Conservation (phyloP, 2,113 vertebrate species). For the Mesitornis unicolor region DNA sequence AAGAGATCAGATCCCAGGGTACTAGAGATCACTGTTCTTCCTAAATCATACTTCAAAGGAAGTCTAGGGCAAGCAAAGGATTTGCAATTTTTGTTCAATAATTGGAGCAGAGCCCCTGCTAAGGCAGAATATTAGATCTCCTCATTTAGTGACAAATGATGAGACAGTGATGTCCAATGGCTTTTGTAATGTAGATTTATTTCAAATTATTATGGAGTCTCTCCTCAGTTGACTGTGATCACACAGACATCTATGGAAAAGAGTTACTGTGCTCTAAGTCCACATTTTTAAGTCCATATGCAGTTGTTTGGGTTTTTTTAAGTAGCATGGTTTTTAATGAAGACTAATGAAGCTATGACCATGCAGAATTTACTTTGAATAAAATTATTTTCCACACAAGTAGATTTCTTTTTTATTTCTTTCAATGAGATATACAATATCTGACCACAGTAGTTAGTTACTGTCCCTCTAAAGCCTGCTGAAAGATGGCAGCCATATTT, state of each 20-base stretch:
- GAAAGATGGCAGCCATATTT: not conserved
- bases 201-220: conserved; percentile 49
- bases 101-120: not conserved
- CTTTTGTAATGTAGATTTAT: conserved; percentile 53
- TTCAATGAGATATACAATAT: not conserved
- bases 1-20: not conserved
- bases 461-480: not conserved
- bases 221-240: not conserved
- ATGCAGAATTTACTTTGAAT: not conserved
- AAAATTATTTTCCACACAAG: not conserved
- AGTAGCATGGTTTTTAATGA: not conserved
- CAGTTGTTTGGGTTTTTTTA: not conserved
- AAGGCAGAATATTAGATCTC: conserved; percentile 47
- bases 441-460: not conserved
- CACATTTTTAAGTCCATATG: not conserved
- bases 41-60: conserved; percentile 7
- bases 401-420: not conserved
- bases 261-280: conserved; percentile 1
- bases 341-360: not conserved
- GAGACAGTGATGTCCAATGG: not conserved
- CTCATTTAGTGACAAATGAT: not conserved
- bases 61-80: not conserved
- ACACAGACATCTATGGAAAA: not conserved
- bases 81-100: conserved; percentile 54
- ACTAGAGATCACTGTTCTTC: not conserved